Conservation (phyloP, 2,888 invertebrate genomes). For the Syrphus vitripennis region DNA sequence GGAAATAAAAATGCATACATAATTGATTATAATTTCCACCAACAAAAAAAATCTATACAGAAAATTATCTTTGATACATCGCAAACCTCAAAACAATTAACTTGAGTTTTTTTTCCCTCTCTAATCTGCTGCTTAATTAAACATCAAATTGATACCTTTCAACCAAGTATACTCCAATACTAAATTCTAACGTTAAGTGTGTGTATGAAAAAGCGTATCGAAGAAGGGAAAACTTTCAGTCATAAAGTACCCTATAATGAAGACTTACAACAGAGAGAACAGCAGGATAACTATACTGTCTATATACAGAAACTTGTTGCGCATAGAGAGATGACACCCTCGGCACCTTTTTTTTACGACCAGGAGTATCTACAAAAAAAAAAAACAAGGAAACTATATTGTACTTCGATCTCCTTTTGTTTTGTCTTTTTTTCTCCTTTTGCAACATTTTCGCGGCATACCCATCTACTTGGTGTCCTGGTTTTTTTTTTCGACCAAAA, state of each 20-base stretch:
- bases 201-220: background rate
- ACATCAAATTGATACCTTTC: slow-evolving; percentile 45
- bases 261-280: slow-evolving; percentile 30
- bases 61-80: slow-evolving; percentile 3
- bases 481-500: background rate
- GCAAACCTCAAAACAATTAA: slow-evolving; percentile 25
- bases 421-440: background rate
- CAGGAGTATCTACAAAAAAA: background rate
- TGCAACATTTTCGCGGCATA: background rate
- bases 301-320: background rate
- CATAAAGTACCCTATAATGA: slow-evolving; percentile 26
- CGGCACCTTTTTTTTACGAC: background rate
- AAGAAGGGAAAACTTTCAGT: slow-evolving; percentile 9
- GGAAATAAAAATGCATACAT: no score
- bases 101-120: slow-evolving; percentile 20
- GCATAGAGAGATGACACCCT: background rate
- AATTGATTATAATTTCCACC: background rate
- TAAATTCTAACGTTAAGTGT: background rate
- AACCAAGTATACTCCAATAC: slow-evolving; percentile 1
- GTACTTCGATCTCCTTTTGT: background rate
- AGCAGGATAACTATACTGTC: slow-evolving; percentile 15
- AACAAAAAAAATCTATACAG: background rate
- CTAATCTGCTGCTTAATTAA: slow-evolving; percentile 58
- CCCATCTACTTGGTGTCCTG: background rate
- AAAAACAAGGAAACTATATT: background rate